Base-by-base conservation (phyloP, 2,797 vertebrate species). In the Urosaurus nigricauda region DNA sequence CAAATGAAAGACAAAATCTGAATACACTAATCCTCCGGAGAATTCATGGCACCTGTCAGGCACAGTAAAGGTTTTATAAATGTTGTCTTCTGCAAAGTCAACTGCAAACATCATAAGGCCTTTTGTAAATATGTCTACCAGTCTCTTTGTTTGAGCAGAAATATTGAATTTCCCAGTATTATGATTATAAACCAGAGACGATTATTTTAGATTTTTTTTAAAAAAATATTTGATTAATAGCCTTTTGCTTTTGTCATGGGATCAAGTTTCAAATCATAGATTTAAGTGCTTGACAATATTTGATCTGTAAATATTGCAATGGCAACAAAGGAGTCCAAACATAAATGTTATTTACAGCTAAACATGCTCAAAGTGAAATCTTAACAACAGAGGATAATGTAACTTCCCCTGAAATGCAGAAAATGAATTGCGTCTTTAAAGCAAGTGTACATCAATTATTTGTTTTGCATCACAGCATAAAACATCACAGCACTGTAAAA, bases 101-200 rank as follows among this genome's bases (percentile, higher is more conserved):
- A 94, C 43, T 91, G 97, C 97, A 98, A 98, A 98, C 97, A 98
- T 96, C 94, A 96, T 97, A 97, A 98, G 96, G 95, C 95, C 96
- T 96, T 97, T 89, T 92, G 97, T 97, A 97, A 98, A 98, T 97
- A 96, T 79, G 47, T 90, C 93, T 96, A 95, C 93, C 92, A 95
- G 95, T 93, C 92, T 96, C 97, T 97, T 95, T 97, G 96, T 98
- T 97, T 97, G 97, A 97, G 94, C 91, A 96, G 96, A 96, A 96
- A 97, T 97, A 97, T 97, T 97, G 96, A 97, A 96, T 93, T 96
- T 95, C 79, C 90, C 90, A 75, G 85, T 82, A 93, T 93, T 96
- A 93, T 91, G 93, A 95, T 95, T 96, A 95, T 95, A 96, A 95
- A 96, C 93, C 90, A 94, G 92, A 95, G 90, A 89, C 94, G 87